A percentile compares a stretch with the other conserved stretches of the same genome.
Evolutionary conservation across 1,140 invertebrate genomes (phyloP).

Genomic region (Polypedilum pembai): DNA sequence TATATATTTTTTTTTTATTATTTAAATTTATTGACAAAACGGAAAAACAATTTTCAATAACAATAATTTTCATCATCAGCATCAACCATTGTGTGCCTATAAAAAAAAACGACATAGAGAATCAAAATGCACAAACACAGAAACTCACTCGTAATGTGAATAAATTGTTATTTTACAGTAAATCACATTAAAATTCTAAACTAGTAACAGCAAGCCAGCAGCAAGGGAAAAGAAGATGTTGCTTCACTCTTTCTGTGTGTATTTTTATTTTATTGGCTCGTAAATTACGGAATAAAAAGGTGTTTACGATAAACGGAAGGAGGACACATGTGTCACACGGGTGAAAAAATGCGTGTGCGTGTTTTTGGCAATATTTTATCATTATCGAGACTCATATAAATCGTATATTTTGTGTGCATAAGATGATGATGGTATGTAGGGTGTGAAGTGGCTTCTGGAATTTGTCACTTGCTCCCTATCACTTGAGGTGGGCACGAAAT

Average conservation of each 20-base stretch:
- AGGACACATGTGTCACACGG: conserved; percentile 20
- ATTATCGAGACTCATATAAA: conserved; percentile 22
- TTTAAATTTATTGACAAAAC: conserved; percentile 3
- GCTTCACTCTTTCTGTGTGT: neutral
- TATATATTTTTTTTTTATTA: too few relatives aligned
- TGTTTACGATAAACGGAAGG: conserved; percentile 1
- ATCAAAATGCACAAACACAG: neutral
- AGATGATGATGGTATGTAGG: neutral
- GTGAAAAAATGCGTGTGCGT: neutral
- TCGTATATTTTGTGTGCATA: neutral
- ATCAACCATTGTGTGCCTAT: too few relatives aligned
- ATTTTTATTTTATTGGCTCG: conserved; percentile 23
- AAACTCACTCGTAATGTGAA: neutral
- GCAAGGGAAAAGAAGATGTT: neutral
- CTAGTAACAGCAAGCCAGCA: neutral
- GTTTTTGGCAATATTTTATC: conserved; percentile 12
- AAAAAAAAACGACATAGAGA: too few relatives aligned
- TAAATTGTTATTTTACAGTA: neutral
- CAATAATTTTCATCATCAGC: neutral
- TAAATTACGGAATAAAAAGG: conserved; percentile 28
- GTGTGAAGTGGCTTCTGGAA: neutral
- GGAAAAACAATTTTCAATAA: conserved; percentile 7
- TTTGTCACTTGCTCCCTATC: neutral
- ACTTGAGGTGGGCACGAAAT: neutral
- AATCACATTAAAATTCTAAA: conserved; percentile 27